A percentile compares a stretch with the other conserved stretches of the same genome.
Evolutionary conservation across 2,888 invertebrate genomes (phyloP).

Genomic region (Pristionchus maxplancki): DNA sequence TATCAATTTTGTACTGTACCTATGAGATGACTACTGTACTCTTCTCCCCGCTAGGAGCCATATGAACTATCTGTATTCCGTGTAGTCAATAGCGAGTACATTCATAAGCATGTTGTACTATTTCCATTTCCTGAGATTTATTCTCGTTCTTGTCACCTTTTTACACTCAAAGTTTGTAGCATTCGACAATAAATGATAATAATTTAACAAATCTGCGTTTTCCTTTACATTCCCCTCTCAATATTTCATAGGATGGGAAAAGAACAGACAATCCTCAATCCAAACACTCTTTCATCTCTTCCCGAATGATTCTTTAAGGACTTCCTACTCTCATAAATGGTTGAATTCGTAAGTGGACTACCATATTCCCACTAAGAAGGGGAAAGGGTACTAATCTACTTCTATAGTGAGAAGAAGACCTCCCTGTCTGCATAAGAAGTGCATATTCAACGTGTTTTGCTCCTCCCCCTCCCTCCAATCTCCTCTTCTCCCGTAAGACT

Average conservation of each 20-base stretch:
- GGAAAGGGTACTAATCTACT: background rate
- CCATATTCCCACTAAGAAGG: background rate
- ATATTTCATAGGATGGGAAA: conserved; percentile 28
- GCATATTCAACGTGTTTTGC: conserved; percentile 20
- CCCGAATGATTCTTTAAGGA: background rate
- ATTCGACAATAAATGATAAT: background rate
- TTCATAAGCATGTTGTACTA: background rate
- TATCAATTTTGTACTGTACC: background rate
- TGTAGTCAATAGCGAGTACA: background rate
- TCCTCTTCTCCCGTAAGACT: background rate
- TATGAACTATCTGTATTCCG: background rate
- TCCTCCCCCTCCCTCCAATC: background rate
- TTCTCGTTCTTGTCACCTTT: background rate
- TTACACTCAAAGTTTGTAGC: background rate
- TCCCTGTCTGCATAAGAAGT: conserved; percentile 39
- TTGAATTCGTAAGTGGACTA: background rate
- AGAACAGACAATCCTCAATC: background rate
- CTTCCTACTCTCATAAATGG: background rate
- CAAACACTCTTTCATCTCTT: conserved; percentile 13
- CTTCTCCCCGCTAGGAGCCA: background rate
- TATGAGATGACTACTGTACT: background rate
- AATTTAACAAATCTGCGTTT: background rate
- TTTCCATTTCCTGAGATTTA: background rate
- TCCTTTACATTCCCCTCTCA: background rate
- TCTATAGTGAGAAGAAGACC: conserved; percentile 18